Conservation (phyloP, 2,797 vertebrate genomes). For the Schizothorax lantsangensis region DNA sequence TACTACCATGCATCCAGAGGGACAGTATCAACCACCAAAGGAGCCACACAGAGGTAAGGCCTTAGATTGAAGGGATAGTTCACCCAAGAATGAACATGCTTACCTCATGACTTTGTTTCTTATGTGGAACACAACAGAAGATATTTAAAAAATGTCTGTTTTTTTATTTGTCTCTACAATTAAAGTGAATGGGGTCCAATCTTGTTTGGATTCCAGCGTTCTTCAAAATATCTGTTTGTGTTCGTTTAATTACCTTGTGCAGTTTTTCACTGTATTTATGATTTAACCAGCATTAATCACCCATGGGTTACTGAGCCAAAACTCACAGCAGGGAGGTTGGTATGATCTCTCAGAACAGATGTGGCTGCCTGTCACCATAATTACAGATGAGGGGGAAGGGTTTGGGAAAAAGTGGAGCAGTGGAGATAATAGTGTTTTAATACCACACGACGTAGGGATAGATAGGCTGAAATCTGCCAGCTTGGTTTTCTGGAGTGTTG, state of each 20-base stretch:
- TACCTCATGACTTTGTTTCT: neutral
- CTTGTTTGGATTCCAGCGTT: neutral
- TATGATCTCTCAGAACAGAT: slow-evolving; percentile 59
- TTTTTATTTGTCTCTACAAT: neutral
- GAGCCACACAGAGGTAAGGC: slow-evolving; percentile 36
- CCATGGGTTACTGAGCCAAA: slow-evolving; percentile 50
- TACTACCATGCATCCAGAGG: slow-evolving; percentile 27
- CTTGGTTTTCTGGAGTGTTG: slow-evolving; percentile 59
- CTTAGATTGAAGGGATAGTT: neutral
- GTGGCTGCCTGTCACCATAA: slow-evolving; percentile 44
- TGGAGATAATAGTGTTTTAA: slow-evolving; percentile 59
- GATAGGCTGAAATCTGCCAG: slow-evolving; percentile 57
- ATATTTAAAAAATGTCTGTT: neutral
- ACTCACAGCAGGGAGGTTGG: slow-evolving; percentile 56
- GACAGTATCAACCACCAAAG: slow-evolving; percentile 49
- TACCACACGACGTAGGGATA: slow-evolving; percentile 40
- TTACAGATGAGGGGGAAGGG: slow-evolving; percentile 64
- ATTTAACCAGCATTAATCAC: slow-evolving; percentile 38
- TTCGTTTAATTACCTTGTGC: slow-evolving; percentile 22
- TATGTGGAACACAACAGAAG: neutral
- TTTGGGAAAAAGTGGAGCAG: slow-evolving; percentile 66
- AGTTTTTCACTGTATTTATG: slow-evolving; percentile 16
- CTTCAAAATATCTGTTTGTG: neutral
- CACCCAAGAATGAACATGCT: neutral
- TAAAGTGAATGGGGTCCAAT: neutral